Evolutionary conservation across 2,113 vertebrate species (phyloP).

Genomic region (Camarhynchus parvulus): DNA sequence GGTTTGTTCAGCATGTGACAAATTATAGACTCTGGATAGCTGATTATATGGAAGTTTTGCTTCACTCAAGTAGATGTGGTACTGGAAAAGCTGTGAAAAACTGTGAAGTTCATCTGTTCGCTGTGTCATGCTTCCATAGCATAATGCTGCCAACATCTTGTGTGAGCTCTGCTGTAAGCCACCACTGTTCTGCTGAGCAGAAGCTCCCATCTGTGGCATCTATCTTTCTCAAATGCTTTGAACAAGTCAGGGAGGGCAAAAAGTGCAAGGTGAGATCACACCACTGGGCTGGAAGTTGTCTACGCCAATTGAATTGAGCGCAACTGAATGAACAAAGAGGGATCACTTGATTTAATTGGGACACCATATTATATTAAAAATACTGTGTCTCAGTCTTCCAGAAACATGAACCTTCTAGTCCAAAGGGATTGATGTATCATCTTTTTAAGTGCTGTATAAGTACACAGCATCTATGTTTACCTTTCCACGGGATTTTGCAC

Average conservation of each 20-base stretch:
- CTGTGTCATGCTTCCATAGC: not conserved
- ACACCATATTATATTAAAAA: not conserved
- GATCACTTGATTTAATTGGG: not conserved
- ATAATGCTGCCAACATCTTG: not conserved
- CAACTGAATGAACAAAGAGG: not conserved
- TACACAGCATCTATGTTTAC: not conserved
- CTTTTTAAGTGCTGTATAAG: not conserved
- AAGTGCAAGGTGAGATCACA: not conserved
- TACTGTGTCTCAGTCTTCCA: not conserved
- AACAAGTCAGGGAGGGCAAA: not conserved
- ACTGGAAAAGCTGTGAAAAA: not conserved
- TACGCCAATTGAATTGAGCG: not conserved
- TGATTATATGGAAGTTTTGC: not conserved
- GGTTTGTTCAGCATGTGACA: not conserved
- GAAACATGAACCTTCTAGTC: not conserved
- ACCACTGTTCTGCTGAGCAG: not conserved
- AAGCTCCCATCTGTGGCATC: not conserved
- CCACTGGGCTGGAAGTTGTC: not conserved
- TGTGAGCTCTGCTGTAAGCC: not conserved
- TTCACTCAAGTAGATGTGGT: not conserved
- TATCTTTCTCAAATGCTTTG: not conserved
- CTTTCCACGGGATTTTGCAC: not conserved
- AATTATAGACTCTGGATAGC: not conserved
- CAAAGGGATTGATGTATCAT: not conserved
- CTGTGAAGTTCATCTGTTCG: not conserved